A percentile compares a stretch with the other conserved stretches of the same genome.
These are phyloP conservation scores for Ylistrum balloti DNA, from an alignment of 1,140 invertebrate genomes.

Conservation along the genomic window DNA sequence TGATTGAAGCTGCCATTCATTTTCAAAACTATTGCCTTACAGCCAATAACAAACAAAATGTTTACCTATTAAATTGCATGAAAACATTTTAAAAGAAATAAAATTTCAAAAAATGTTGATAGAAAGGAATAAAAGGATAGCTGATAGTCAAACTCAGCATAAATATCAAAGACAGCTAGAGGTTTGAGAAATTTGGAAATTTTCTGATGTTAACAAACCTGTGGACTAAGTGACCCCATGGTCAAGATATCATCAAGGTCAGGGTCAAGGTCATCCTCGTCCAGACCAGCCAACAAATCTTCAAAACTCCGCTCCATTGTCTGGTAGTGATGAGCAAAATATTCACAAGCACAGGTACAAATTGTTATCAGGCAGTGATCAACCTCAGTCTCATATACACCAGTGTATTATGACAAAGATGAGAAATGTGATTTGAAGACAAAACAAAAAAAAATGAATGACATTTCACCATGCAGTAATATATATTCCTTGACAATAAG, in stretches of 20 bases:
- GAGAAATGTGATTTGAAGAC: not conserved
- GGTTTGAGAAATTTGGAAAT: not conserved
- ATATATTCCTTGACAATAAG: too few species aligned
- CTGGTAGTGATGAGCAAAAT: conserved; percentile 32
- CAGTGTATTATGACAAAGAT: not conserved
- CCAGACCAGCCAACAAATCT: conserved; percentile 60
- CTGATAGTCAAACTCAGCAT: not conserved
- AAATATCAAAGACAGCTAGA: not conserved
- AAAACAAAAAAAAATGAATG: not conserved
- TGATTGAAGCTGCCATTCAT: not conserved
- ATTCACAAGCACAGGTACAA: not conserved
- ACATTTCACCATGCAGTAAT: too few species aligned
- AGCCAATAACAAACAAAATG: too few species aligned
- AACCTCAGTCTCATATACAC: not conserved
- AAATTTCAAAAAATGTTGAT: not conserved
- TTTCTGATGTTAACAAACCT: conserved; percentile 12
- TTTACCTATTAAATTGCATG: too few species aligned
- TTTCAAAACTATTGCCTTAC: not conserved
- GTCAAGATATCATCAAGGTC: conserved; percentile 61
- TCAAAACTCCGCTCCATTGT: conserved; percentile 62
- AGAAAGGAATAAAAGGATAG: not conserved
- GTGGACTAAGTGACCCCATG: conserved; percentile 17
- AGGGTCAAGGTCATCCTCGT: conserved; percentile 52
- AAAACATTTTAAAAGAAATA: not conserved
- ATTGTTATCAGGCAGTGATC: not conserved